Percentiles rank a stretch among this genome's conserved stretches.
phyloP scores from a whole-genome alignment of 2,113 vertebrate species.

The Corythornis vintsioides region DNA sequence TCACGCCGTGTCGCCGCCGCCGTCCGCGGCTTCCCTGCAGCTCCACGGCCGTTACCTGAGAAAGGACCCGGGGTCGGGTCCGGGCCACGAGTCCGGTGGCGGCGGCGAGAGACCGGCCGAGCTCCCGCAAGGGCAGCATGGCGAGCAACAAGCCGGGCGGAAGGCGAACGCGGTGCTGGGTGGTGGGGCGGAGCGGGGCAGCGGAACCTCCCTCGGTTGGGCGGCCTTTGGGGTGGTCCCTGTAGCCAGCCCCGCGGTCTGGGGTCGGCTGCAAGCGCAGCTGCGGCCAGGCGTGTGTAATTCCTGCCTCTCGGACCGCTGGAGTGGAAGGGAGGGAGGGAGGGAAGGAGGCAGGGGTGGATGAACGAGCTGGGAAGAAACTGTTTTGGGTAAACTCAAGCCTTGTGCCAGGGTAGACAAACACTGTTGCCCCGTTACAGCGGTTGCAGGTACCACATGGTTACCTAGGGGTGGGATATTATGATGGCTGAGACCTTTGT shows the following conservation, averaged over 20 bases:
- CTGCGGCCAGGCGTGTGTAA: neutral
- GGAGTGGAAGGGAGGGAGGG: neutral
- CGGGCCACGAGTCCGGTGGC: neutral
- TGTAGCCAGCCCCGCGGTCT: accelerated
- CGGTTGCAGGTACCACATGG: neutral
- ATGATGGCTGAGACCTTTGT: neutral
- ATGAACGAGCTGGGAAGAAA: no score
- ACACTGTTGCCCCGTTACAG: neutral
- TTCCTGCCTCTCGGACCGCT: no score
- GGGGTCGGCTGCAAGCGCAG: accelerated
- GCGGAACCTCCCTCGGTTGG: neutral
- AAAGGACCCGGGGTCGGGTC: neutral
- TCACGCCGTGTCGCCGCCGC: neutral
- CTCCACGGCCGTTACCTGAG: neutral
- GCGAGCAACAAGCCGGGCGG: neutral
- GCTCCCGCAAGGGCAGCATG: neutral
- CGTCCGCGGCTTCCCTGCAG: neutral
- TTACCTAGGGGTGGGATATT: neutral
- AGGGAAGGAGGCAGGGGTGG: no score
- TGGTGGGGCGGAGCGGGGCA: neutral
- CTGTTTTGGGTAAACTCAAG: neutral
- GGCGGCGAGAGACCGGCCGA: neutral
- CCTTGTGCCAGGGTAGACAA: neutral
- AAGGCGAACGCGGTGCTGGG: neutral
- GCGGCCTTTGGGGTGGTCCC: no score